A percentile compares a stretch with the other conserved stretches of the same genome.
These are phyloP conservation scores for Pseudobourletiella spinata DNA, from an alignment of 1,140 invertebrate species.

Conservation along the genomic window DNA sequence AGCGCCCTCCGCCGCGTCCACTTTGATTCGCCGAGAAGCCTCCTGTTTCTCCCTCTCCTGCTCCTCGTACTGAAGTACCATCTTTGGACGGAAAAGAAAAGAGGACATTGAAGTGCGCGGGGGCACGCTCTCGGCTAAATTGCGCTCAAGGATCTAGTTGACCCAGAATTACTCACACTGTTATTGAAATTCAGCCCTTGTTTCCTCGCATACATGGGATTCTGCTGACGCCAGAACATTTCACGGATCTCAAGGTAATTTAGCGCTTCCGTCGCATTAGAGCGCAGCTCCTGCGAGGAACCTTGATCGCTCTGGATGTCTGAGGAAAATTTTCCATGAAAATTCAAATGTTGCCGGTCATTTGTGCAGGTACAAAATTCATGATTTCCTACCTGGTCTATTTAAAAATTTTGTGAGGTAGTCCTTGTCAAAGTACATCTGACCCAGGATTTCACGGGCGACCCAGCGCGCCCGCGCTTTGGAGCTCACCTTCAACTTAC, in stretches of 20 bases:
- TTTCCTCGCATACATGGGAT: constrained; percentile 34
- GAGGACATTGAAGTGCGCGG: too few relatives aligned
- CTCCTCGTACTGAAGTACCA: constrained; percentile 34
- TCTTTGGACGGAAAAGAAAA: constrained; percentile 19
- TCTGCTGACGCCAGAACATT: constrained; percentile 34
- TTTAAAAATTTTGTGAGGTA: constrained; percentile 30
- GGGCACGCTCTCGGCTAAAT: too few relatives aligned
- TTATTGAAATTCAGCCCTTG: constrained; percentile 8
- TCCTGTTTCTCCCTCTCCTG: constrained; percentile 26
- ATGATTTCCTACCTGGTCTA: constrained; percentile 11
- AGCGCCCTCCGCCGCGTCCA: constrained; percentile 34
- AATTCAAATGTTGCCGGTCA: too few relatives aligned
- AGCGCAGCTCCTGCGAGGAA: constrained; percentile 6
- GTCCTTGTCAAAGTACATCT: constrained; percentile 25
- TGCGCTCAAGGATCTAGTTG: too few relatives aligned
- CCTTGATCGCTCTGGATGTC: constrained; percentile 29
- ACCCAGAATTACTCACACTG: constrained; percentile 3
- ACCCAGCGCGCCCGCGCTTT: constrained; percentile 30
- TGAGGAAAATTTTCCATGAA: too few relatives aligned
- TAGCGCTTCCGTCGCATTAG: constrained; percentile 29
- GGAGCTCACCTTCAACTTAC: constrained; percentile 10
- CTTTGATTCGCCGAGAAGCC: constrained; percentile 28
- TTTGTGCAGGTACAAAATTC: background rate
- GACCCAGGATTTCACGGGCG: constrained; percentile 29
- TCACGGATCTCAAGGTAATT: constrained; percentile 33